Conservation (phyloP, 1,140 invertebrate genomes). For the Harlomillsia oculata region DNA sequence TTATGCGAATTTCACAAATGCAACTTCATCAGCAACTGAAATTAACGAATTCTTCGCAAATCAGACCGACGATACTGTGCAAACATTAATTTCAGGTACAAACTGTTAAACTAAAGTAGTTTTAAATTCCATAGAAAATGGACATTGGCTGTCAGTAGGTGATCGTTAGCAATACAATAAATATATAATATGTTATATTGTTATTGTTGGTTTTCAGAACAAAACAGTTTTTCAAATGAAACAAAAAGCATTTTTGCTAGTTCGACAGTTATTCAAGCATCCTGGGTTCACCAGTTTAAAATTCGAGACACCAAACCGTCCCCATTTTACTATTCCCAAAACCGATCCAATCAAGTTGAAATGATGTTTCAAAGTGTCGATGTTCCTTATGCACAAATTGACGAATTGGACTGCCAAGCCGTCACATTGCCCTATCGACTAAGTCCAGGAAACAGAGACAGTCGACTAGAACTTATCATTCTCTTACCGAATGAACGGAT, state of each 20-base stretch:
- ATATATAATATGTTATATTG: not conserved
- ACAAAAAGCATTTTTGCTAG: slow-evolving; percentile 53
- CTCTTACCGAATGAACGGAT: slow-evolving; percentile 51
- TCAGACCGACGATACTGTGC: slow-evolving; percentile 60
- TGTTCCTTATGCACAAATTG: slow-evolving; percentile 55
- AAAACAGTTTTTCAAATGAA: not conserved
- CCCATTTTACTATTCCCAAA: slow-evolving; percentile 44
- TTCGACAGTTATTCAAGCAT: slow-evolving; percentile 68
- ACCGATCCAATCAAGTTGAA: slow-evolving; percentile 39
- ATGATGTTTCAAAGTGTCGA: slow-evolving; percentile 57
- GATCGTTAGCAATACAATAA: not conserved
- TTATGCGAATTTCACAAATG: slow-evolving; percentile 46
- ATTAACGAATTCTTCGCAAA: slow-evolving; percentile 64
- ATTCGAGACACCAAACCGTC: slow-evolving; percentile 45
- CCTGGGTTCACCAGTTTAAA: slow-evolving; percentile 60
- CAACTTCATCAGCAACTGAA: slow-evolving; percentile 40
- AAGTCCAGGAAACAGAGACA: not conserved
- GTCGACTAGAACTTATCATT: slow-evolving; percentile 45
- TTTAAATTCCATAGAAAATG: no score
- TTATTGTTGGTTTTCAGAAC: not conserved
- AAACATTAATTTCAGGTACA: no score
- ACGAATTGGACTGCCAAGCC: slow-evolving; percentile 55
- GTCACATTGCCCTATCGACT: slow-evolving; percentile 61
- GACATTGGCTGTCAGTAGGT: slow-evolving; percentile 48
- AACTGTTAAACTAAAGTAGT: no score